Conservation (phyloP, 2,888 invertebrate species). For the Aquatica leii region DNA sequence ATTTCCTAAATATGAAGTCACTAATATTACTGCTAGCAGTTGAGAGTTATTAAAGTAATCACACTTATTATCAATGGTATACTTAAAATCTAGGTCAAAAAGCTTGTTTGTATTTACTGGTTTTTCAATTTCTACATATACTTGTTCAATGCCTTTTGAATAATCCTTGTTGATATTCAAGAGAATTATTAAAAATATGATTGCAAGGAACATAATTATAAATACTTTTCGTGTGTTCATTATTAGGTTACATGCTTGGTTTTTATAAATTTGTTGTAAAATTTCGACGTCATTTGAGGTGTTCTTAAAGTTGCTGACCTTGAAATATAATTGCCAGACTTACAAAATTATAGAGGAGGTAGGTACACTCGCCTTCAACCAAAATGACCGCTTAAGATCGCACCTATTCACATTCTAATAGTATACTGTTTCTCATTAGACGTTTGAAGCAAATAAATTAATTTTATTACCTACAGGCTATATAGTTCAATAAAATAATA, state of each 20-base stretch:
- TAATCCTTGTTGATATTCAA: not conserved
- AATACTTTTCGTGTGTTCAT: conserved; percentile 3
- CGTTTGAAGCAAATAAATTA: no score
- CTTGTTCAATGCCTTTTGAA: not conserved
- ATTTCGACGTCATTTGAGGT: no score
- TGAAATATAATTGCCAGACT: no score
- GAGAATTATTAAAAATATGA: not conserved
- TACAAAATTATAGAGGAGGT: no score
- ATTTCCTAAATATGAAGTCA: conserved; percentile 82
- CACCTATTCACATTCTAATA: no score
- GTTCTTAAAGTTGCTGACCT: no score
- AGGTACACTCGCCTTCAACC: no score
- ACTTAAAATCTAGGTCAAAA: conserved; percentile 50
- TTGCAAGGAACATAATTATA: not conserved
- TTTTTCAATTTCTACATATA: not conserved
- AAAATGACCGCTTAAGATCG: no score
- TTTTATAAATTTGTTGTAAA: not conserved
- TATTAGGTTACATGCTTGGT: not conserved
- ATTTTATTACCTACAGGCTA: no score
- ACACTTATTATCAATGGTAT: conserved; percentile 45
- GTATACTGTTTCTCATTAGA: no score
- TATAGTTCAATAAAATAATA: no score
- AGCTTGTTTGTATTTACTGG: conserved; percentile 34
- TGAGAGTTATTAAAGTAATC: conserved; percentile 39
- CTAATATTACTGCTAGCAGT: conserved; percentile 63